Evolutionary conservation across 2,113 vertebrate species (phyloP), one percentile per base, ranked within the genome.

Genomic region (Chaetorhynchus papuensis): DNA sequence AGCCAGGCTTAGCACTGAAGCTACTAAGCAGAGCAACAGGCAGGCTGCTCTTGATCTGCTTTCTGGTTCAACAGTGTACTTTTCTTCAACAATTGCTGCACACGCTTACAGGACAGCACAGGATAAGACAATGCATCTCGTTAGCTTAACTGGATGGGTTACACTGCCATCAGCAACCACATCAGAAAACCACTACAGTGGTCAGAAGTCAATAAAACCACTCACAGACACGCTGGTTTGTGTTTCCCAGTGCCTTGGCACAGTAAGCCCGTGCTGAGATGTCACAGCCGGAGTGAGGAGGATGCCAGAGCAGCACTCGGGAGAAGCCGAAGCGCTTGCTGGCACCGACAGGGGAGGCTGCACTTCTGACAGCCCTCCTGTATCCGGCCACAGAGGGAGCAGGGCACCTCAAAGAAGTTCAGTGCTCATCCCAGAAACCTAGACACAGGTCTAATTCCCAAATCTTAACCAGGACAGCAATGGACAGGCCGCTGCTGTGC

Each of bases 51-150:
- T 77, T 49, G 37, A 69, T 72, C 53, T 72, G 27, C 56, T 49
- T 87, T 71, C 64, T 65, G 50, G 21, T 91, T 88, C 71, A 63
- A 35, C 19, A 41, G 3, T 28, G 28, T 30, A 47, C 20, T 49
- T 33, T 31, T 30, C 42, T 82, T 85, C 35, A 80, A 19, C 17
- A 21, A 50, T 5, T 50, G 35, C 56, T 56, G 15, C 31, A 61
- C 23, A 11, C 0, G 0, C 20, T 65, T 56, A 56, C 23, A 86
- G 60, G 31, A 65, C 16, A 60, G 27, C 10, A 3, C 5, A 39
- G 26, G 27, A 14, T 27, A 61, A 75, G 31, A 56, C 0, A 0
- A 66, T 20, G 33, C 56, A 76, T 44, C 66, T 79, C 2, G 0
- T 82, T 37, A 77, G 52, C 50, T 57, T 66, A 88, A 66, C 2